phyloP scores from a whole-genome alignment of 2,113 vertebrate genomes.

The Ophthalmotilapia sp. region DNA sequence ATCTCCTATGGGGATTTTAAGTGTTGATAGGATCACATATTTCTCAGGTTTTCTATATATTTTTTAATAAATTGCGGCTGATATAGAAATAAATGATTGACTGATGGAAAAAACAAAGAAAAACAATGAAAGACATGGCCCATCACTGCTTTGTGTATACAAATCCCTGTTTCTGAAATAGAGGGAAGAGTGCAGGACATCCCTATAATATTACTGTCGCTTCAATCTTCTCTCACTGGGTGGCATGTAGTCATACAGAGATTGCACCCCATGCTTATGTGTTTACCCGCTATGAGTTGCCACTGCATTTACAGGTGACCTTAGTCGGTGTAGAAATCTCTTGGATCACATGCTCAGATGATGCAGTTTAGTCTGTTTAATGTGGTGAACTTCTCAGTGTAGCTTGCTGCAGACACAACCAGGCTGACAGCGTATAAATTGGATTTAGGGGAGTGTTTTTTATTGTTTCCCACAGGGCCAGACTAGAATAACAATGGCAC shows the following conservation, averaged over 20 bases:
- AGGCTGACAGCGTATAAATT: conserved; percentile 70
- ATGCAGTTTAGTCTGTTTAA: conserved; percentile 54
- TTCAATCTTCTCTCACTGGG: not conserved
- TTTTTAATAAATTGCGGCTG: not conserved
- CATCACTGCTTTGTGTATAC: not conserved
- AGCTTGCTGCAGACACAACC: conserved; percentile 53
- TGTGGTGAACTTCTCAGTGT: conserved; percentile 48
- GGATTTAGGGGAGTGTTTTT: conserved; percentile 63
- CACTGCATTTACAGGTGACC: conserved; percentile 1
- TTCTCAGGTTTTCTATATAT: not conserved
- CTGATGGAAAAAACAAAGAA: not conserved
- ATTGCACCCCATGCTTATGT: not conserved
- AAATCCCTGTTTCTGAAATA: not conserved
- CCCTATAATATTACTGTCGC: not conserved
- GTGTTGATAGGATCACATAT: not conserved
- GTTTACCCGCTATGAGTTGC: not conserved
- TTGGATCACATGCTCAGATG: conserved; percentile 29
- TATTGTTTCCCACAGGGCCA: conserved; percentile 58
- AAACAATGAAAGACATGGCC: not conserved
- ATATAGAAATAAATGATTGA: not conserved
- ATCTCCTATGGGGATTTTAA: not conserved
- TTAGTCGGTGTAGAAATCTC: conserved; percentile 1
- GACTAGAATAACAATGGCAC: conserved; percentile 68
- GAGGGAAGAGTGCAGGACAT: not conserved
- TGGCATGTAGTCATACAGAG: not conserved